phyloP scores from a whole-genome alignment of 2,113 vertebrate genomes.

The Hypomesus transpacificus region DNA sequence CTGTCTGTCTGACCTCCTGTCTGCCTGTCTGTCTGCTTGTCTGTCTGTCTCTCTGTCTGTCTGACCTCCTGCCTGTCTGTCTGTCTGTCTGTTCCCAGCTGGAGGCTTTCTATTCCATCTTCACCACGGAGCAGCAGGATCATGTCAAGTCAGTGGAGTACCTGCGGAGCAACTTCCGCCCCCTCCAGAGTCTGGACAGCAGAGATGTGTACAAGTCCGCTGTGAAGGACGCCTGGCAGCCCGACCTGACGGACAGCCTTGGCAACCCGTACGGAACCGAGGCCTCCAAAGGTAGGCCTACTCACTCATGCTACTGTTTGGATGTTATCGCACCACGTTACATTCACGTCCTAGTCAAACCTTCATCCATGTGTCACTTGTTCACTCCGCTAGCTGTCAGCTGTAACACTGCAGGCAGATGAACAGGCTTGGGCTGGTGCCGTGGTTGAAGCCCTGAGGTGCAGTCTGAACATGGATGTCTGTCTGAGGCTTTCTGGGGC shows the following conservation, averaged over 20 bases:
- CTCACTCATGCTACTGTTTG: too few relatives aligned
- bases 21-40: conserved; percentile 11
- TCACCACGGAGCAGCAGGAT: conserved; percentile 97
- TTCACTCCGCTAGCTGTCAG: too few relatives aligned
- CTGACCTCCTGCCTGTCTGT: neutral
- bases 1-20: conserved; percentile 26
- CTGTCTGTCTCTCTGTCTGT: conserved; percentile 12
- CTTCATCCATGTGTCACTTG: too few relatives aligned
- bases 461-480: too few relatives aligned
- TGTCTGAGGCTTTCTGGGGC: neutral
- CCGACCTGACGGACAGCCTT: conserved; percentile 80
- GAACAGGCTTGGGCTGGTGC: too few relatives aligned
- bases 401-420: too few relatives aligned
- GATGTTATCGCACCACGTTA: too few relatives aligned
- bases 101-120: conserved; percentile 97
- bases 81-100: conserved; percentile 67
- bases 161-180: conserved; percentile 93
- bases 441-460: too few relatives aligned
- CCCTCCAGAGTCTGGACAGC: conserved; percentile 82
- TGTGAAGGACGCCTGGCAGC: conserved; percentile 87
- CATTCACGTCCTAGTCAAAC: too few relatives aligned
- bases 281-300: conserved; percentile 85
- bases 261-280: conserved; percentile 84
- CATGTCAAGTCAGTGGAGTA: conserved; percentile 97
- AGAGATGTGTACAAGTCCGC: conserved; percentile 90